Conservation (phyloP, 2,113 vertebrate species). For the Scophthalmus maximus region DNA sequence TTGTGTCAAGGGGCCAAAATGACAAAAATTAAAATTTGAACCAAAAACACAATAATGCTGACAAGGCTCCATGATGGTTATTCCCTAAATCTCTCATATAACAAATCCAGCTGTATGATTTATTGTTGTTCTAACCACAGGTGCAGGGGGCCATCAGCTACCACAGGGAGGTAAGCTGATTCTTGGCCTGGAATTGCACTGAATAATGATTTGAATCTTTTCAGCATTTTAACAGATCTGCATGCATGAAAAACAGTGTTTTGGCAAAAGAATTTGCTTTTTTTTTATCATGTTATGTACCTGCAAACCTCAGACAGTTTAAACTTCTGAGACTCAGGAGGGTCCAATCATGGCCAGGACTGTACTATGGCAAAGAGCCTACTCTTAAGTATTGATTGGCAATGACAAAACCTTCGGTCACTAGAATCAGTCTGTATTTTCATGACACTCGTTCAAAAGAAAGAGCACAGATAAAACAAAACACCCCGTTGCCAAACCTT, state of each 20-base stretch:
- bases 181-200: slow-evolving; percentile 26
- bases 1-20: no score
- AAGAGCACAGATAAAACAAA: slow-evolving; percentile 61
- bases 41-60: not conserved
- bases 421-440: slow-evolving; percentile 58
- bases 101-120: not conserved
- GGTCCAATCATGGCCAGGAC: slow-evolving; percentile 37
- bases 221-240: slow-evolving; percentile 12
- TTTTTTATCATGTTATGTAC: slow-evolving; percentile 33
- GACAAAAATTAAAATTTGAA: no score
- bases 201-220: slow-evolving; percentile 8
- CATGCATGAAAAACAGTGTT: slow-evolving; percentile 43
- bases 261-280: slow-evolving; percentile 50
- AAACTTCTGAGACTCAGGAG: slow-evolving; percentile 47
- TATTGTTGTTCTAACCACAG: slow-evolving; percentile 48
- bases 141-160: slow-evolving; percentile 64
- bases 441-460: slow-evolving; percentile 60
- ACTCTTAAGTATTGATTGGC: slow-evolving; percentile 59
- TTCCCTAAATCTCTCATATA: not conserved
- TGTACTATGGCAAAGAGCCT: slow-evolving; percentile 48
- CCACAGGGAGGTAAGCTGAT: slow-evolving; percentile 62
- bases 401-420: slow-evolving; percentile 41
- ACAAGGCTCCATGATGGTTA: not conserved
- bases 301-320: slow-evolving; percentile 40
- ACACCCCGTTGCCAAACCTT: slow-evolving; percentile 56